Evolutionary conservation across 2,888 invertebrate genomes (phyloP).

Genomic region (Watsonalla binaria): DNA sequence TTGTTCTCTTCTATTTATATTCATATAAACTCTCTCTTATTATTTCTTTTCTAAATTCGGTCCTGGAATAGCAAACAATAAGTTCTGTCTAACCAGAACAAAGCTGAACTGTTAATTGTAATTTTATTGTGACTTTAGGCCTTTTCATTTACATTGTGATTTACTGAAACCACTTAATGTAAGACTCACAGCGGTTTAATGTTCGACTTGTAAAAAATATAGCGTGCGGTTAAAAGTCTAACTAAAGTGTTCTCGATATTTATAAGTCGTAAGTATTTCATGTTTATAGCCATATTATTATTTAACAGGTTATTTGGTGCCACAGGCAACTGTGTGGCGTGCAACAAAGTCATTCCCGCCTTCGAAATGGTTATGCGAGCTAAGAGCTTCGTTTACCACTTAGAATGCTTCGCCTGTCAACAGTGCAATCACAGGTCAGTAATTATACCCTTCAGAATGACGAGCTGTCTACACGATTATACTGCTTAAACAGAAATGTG

Average conservation of each 20-base stretch:
- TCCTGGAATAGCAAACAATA: no score
- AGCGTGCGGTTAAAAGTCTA: conserved; percentile 26
- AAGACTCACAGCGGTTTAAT: conserved; percentile 9
- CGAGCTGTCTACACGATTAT: no score
- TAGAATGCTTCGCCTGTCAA: conserved; percentile 96
- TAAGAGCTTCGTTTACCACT: conserved; percentile 93
- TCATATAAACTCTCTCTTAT: no score
- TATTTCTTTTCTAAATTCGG: no score
- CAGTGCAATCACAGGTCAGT: conserved; percentile 94
- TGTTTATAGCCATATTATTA: conserved; percentile 41
- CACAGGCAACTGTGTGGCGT: conserved; percentile 94
- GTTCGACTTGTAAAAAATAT: conserved; percentile 31
- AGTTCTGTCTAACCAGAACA: no score
- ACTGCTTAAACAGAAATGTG: no score
- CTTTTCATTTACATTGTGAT: neutral
- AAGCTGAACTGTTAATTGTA: no score
- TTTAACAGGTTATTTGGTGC: conserved; percentile 90
- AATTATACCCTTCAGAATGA: neutral
- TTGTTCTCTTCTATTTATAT: no score
- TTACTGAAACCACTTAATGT: no score
- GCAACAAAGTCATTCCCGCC: conserved; percentile 94
- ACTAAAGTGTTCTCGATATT: conserved; percentile 40
- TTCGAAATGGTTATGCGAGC: conserved; percentile 98
- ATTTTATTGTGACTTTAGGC: conserved; percentile 7
- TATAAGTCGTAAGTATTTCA: conserved; percentile 43